These are phyloP conservation scores for Tokudaia muenninki DNA, from an alignment of 2,797 vertebrate species.

Conservation along the genomic window DNA sequence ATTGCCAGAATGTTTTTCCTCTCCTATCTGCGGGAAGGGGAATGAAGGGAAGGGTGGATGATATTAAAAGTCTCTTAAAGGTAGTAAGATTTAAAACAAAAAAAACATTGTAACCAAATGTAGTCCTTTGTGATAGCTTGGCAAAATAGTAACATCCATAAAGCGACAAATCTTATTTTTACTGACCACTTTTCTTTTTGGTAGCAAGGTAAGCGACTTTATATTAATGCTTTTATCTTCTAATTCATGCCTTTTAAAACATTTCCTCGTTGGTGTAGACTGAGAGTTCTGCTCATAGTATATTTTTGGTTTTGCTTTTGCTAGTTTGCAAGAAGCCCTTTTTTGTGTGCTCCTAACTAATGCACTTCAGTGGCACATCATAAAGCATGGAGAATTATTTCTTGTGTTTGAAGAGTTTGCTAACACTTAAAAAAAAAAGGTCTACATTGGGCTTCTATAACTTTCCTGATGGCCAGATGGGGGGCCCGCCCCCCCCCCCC, in stretches of 20 bases:
- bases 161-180: constrained; percentile 17
- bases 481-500: no score
- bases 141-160: neutral
- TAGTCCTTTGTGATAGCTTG: neutral
- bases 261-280: neutral
- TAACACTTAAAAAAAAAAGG: constrained; percentile 20
- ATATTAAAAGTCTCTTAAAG: constrained; percentile 44
- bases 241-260: neutral
- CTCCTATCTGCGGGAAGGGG: neutral
- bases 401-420: neutral
- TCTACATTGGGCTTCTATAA: constrained; percentile 45
- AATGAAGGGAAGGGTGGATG: neutral
- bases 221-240: constrained; percentile 19
- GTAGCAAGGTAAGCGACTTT: neutral
- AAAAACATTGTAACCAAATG: constrained; percentile 41
- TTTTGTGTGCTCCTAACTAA: neutral
- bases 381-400: constrained; percentile 33
- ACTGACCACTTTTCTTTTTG: neutral
- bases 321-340: constrained; percentile 20
- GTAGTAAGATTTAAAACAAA: neutral
- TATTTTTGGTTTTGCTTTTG: constrained; percentile 40
- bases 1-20: constrained; percentile 16
- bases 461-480: neutral
- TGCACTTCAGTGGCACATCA: neutral
- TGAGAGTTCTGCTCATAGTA: neutral